phyloP scores from a whole-genome alignment of 2,113 vertebrate species.

The Grus americana region DNA sequence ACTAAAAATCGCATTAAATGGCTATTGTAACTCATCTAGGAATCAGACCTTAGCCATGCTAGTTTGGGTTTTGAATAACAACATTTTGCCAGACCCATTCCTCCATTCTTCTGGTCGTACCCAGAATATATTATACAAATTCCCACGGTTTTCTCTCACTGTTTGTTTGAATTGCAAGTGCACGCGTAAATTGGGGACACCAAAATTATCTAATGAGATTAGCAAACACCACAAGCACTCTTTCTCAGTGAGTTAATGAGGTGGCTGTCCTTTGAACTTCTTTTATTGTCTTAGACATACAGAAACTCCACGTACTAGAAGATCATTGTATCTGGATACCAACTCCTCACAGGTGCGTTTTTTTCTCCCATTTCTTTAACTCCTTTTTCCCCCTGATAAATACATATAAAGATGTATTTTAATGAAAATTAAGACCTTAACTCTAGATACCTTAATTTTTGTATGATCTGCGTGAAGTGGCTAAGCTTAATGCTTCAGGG shows the following conservation, averaged over 20 bases:
- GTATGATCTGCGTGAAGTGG: neutral
- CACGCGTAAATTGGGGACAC: too few relatives aligned
- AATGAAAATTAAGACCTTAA: neutral
- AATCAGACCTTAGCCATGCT: neutral
- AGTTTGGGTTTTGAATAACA: neutral
- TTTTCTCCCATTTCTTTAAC: neutral
- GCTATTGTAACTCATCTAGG: neutral
- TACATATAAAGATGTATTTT: neutral
- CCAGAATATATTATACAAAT: neutral
- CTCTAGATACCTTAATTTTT: neutral
- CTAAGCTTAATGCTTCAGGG: neutral
- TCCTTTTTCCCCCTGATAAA: neutral
- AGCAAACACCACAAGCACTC: neutral
- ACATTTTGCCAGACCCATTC: neutral
- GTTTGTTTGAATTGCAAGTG: neutral
- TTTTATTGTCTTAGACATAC: neutral
- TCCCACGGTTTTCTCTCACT: accelerated
- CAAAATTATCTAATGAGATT: neutral
- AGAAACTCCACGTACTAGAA: neutral
- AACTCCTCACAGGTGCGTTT: neutral
- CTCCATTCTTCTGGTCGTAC: neutral
- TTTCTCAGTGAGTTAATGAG: neutral
- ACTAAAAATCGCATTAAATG: neutral
- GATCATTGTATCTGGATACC: neutral
- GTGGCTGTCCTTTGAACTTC: neutral